Percentiles rank a stretch among this genome's conserved stretches.
Evolutionary conservation across 2,113 vertebrate species (phyloP).

Genomic region (Carettochelys insculpta): DNA sequence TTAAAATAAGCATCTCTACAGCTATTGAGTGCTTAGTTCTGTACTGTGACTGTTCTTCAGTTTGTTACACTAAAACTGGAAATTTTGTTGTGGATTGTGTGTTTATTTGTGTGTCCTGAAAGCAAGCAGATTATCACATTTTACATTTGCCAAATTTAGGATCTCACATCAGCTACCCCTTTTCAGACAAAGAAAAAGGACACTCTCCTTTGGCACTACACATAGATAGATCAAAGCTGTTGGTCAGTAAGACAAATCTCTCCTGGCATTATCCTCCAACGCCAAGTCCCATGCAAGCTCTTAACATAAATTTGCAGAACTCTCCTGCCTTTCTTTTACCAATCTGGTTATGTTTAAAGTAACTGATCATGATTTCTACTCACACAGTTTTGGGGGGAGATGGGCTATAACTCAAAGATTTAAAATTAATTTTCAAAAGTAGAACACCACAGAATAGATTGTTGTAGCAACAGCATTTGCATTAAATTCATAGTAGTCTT

Average conservation of each 20-base stretch:
- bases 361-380: background rate
- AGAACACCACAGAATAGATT: background rate
- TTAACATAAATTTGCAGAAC: background rate
- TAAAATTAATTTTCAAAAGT: background rate
- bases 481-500: background rate
- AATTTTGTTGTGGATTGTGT: fast-evolving
- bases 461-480: background rate
- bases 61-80: too few species aligned
- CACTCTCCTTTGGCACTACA: background rate
- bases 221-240: too few species aligned
- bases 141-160: background rate
- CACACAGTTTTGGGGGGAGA: background rate
- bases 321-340: too few species aligned
- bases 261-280: background rate
- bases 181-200: background rate
- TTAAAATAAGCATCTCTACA: background rate
- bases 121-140: fast-evolving
- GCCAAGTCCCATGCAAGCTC: background rate
- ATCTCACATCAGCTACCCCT: background rate
- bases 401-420: background rate
- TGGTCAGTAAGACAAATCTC: background rate
- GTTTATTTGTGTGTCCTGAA: background rate
- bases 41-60: background rate
- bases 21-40: background rate
- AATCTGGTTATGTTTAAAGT: background rate